phyloP scores from a whole-genome alignment of 2,797 vertebrate species.

The Cichlasoma orientale region DNA sequence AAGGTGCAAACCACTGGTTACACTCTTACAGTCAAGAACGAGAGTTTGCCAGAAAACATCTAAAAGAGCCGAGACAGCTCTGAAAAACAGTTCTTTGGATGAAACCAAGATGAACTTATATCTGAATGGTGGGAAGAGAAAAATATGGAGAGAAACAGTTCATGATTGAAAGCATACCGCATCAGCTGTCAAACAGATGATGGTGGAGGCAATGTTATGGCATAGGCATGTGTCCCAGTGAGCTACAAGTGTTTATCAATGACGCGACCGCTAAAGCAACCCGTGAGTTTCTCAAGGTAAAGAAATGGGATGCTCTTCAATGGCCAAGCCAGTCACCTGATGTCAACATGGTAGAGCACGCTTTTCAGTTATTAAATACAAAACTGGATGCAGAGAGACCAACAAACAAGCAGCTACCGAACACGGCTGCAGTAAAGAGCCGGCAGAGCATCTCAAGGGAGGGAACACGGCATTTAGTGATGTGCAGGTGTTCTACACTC shows the following conservation, averaged over 20 bases:
- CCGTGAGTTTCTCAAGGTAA: not conserved
- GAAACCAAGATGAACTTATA: no score
- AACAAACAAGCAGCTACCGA: not conserved
- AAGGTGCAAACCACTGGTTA: not conserved
- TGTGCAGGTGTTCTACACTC: not conserved
- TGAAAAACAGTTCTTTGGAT: not conserved
- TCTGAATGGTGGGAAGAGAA: no score
- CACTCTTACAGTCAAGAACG: not conserved
- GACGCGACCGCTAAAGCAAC: not conserved
- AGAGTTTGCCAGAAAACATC: not conserved
- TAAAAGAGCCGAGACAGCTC: not conserved
- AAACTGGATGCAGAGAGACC: not conserved
- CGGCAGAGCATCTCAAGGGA: not conserved
- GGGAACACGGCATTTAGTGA: not conserved
- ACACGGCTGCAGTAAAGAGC: not conserved
- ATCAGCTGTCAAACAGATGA: not conserved
- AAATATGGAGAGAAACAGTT: no score
- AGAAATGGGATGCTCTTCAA: not conserved
- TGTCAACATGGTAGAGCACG: not conserved
- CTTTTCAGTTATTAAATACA: not conserved
- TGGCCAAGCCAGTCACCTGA: not conserved
- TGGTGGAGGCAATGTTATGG: not conserved
- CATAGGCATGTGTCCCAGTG: not conserved
- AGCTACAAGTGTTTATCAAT: not conserved
- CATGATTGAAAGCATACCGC: rapidly evolving